These are phyloP conservation scores for Meloidogyne floridensis DNA, from an alignment of 1,140 invertebrate genomes.

Conservation along the genomic window DNA sequence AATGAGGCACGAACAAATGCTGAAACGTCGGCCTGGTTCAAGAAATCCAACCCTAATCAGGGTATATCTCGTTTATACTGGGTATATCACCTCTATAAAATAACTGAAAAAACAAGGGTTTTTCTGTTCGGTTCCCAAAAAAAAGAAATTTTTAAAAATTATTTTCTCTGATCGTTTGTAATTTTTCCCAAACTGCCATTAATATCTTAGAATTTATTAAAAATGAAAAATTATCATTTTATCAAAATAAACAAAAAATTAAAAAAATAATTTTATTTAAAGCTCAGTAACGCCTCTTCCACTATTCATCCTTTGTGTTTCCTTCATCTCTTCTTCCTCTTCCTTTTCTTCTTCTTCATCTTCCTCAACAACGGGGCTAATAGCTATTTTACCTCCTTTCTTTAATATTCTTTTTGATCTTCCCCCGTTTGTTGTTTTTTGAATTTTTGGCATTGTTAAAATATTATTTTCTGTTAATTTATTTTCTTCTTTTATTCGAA, in stretches of 20 bases:
- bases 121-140: no score
- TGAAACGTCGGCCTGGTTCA: no score
- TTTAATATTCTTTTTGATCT: neutral
- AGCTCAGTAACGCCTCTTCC: conserved; percentile 7
- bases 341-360: conserved; percentile 15
- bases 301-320: neutral
- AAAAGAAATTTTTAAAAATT: no score
- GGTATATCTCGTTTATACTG: no score
- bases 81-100: no score
- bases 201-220: no score
- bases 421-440: neutral
- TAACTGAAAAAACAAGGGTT: no score
- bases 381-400: conserved; percentile 15
- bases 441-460: neutral
- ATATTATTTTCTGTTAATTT: conserved; percentile 13
- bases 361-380: conserved; percentile 28
- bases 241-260: neutral
- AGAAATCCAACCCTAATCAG: no score
- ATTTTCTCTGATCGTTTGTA: no score
- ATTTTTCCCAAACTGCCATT: no score
- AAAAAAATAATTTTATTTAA: neutral
- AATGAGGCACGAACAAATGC: no score
- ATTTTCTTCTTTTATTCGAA: neutral
- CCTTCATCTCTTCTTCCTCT: neutral
- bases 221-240: neutral